These are phyloP conservation scores for Lordiphosa fenestrarum DNA, from an alignment of 2,888 invertebrate species.

Conservation along the genomic window DNA sequence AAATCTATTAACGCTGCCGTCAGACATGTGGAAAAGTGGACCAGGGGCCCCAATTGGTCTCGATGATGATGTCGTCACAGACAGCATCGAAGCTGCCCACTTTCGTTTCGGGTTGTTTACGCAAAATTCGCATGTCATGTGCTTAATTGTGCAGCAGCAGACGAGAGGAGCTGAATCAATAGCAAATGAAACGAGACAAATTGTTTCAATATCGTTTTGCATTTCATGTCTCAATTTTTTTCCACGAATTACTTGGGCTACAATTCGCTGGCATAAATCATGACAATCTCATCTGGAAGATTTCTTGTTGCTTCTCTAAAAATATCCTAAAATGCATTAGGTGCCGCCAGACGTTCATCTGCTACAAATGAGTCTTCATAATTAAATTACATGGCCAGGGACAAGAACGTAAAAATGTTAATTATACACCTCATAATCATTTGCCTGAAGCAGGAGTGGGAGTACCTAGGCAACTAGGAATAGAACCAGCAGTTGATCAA, in stretches of 20 bases:
- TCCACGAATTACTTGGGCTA: conserved; percentile 42
- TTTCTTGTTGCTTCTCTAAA: conserved; percentile 29
- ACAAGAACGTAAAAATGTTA: conserved; percentile 72
- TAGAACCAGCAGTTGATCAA: conserved; percentile 50
- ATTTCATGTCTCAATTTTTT: conserved; percentile 47
- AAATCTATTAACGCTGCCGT: conserved; percentile 34
- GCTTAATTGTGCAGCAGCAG: conserved; percentile 35
- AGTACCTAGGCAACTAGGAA: conserved; percentile 15
- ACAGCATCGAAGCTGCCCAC: conserved; percentile 11
- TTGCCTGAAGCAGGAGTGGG: conserved; percentile 45
- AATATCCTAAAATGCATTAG: conserved; percentile 53
- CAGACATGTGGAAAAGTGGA: conserved; percentile 40
- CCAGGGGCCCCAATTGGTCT: conserved; percentile 44
- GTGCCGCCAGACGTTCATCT: conserved; percentile 45
- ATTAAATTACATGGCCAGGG: conserved; percentile 68
- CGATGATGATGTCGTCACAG: conserved; percentile 27
- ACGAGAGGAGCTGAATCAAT: conserved; percentile 3
- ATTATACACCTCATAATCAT: conserved; percentile 77
- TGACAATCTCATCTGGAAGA: conserved; percentile 21
- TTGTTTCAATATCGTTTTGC: conserved; percentile 27
- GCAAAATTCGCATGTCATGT: conserved; percentile 52
- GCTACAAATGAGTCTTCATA: conserved; percentile 71
- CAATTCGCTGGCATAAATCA: conserved; percentile 38
- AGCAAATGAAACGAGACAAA: conserved; percentile 18
- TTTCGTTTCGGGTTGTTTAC: conserved; percentile 17